Evolutionary conservation across 2,113 vertebrate species (phyloP).

Genomic region (Anhinga anhinga): DNA sequence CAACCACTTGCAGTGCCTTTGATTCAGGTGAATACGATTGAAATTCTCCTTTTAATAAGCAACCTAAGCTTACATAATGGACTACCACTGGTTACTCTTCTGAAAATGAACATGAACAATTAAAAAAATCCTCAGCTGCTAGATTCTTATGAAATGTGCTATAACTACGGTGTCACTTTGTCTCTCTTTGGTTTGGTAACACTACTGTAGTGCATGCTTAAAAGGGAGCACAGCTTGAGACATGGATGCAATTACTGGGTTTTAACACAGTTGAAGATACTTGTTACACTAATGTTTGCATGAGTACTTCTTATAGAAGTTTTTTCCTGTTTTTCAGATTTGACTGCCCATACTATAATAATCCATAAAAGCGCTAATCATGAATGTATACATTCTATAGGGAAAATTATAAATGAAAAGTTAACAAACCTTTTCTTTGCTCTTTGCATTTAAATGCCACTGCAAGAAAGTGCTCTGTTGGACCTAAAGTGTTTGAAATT

Average conservation of each 20-base stretch:
- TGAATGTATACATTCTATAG: background rate
- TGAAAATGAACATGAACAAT: background rate
- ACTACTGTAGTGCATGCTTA: background rate
- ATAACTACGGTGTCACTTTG: background rate
- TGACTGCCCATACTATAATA: background rate
- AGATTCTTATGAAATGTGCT: background rate
- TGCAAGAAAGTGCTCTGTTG: background rate
- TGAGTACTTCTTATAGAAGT: background rate
- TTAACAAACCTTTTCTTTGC: background rate
- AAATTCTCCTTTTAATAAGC: background rate
- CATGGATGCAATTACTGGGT: background rate
- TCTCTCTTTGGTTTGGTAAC: background rate
- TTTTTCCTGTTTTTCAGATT: background rate
- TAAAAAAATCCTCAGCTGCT: background rate
- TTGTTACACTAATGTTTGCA: background rate
- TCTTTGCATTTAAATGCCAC: background rate
- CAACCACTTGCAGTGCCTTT: background rate
- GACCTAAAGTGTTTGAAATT: background rate
- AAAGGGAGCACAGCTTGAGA: background rate
- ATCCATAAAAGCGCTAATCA: background rate
- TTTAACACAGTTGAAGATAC: background rate
- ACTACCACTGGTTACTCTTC: accelerated
- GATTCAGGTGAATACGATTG: background rate
- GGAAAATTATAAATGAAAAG: background rate
- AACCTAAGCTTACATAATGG: background rate